Evolutionary conservation across 2,113 vertebrate species (phyloP), one percentile per base, ranked within the genome.

Genomic region (Xenus cinereus): DNA sequence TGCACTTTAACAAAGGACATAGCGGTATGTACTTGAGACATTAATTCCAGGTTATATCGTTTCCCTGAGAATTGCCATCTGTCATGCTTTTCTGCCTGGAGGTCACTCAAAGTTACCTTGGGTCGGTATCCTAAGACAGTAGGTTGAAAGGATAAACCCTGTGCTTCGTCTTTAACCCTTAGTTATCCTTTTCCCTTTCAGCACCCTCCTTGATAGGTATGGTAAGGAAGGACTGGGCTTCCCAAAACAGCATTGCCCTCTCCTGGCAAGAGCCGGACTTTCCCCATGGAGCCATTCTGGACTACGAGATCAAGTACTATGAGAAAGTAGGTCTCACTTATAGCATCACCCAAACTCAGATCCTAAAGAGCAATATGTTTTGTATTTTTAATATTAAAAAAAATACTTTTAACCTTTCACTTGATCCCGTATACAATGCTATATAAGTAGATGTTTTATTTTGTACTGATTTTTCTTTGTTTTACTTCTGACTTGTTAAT

Each of bases 281-380:
- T 97, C 97, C 98, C 92, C 92, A 96, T 66, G 98, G 98, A 97
- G 98, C 98, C 94, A 97, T 99, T 98, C 97, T 99, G 95, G 99
- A 99, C 98, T 99, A 99, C 93, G 99, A 99, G 98, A 99, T 99
- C 98, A 99, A 99, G 98, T 99, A 99, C 98, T 99, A 99, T 97
- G 99, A 99, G 97, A 99, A 99, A 99, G 99, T 99, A 98, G 97
- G 98, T 98, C 96, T 98, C 94, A 83, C 85, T 96, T 95, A 82
- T 75, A 96, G 91, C 78, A 97, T 98, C 91, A 93, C 94, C 90
- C 96, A 82, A 97, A 89, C 89, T 94, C 81, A 95, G 94, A 93
- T 35, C 67, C 72, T 95, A 67, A 87, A 95, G 12, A 93, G 13
- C 74, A 91, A 46, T 85, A 80, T 97, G 62, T 85, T 96, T 51